Evolutionary conservation across 2,888 invertebrate genomes (phyloP).

Genomic region (Parasteatoda lunata): DNA sequence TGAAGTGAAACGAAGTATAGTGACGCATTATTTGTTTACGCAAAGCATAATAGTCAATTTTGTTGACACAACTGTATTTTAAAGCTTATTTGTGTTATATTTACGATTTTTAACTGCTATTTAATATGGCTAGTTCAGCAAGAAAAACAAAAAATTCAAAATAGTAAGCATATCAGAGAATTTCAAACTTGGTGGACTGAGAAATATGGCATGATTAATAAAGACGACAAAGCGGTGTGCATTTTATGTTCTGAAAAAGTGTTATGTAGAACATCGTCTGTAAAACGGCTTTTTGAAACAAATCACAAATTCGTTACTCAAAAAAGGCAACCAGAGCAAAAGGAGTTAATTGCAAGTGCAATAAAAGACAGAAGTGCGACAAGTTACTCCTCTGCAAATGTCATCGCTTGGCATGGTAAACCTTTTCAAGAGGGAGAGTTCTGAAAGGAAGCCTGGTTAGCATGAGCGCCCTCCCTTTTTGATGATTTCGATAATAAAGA

Average conservation of each 20-base stretch:
- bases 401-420: background rate
- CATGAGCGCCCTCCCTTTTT: background rate
- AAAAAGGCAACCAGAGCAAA: background rate
- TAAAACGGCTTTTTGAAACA: background rate
- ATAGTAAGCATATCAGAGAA: no score
- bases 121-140: no score
- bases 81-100: no score
- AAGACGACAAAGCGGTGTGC: background rate
- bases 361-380: background rate
- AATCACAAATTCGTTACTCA: background rate
- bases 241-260: background rate
- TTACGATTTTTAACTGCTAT: no score
- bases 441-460: background rate
- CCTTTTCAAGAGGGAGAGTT: background rate
- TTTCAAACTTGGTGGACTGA: background rate
- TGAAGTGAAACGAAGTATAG: no score
- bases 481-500: background rate
- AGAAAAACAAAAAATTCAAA: no score
- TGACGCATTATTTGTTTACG: no score
- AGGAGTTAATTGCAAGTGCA: background rate
- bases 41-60: no score
- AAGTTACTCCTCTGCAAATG: background rate
- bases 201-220: background rate
- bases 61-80: no score
- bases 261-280: background rate